A percentile compares a stretch with the other conserved stretches of the same genome.
Conservation (phyloP, 2,888 invertebrate species). For the Meandrusa payeni region DNA sequence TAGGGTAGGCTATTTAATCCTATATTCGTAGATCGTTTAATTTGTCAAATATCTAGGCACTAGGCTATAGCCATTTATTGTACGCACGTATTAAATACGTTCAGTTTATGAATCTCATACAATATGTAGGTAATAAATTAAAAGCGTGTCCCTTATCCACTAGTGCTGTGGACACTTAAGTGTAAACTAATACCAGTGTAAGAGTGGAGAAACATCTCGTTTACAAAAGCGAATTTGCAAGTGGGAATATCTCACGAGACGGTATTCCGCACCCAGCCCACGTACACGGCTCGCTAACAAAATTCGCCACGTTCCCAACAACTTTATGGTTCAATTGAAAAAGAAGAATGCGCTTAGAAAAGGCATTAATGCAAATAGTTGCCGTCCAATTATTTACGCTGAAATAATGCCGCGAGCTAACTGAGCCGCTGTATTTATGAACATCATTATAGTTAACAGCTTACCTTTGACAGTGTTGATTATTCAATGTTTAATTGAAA, state of each 20-base stretch:
- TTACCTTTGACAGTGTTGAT: slow-evolving; percentile 18
- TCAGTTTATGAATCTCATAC: too few species aligned
- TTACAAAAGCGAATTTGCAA: slow-evolving; percentile 39
- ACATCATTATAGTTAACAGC: slow-evolving; percentile 27
- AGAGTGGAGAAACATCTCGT: slow-evolving; percentile 36
- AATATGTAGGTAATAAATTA: too few species aligned
- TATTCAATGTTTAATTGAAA: slow-evolving; percentile 17
- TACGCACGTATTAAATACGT: too few species aligned
- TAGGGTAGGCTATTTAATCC: too few species aligned
- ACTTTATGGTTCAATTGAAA: slow-evolving; percentile 65
- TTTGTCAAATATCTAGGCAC: too few species aligned
- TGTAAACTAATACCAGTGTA: slow-evolving; percentile 25
- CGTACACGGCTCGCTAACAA: slow-evolving; percentile 32
- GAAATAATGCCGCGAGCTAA: slow-evolving; percentile 42
- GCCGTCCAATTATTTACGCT: slow-evolving; percentile 69
- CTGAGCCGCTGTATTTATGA: slow-evolving; percentile 26
- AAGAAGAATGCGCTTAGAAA: slow-evolving; percentile 61
- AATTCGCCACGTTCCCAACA: slow-evolving; percentile 38
- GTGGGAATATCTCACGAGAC: slow-evolving; percentile 29
- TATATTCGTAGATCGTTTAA: too few species aligned
- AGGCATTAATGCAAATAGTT: slow-evolving; percentile 64
- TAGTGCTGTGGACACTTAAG: neutral
- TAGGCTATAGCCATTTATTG: too few species aligned
- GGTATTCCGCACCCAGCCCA: slow-evolving; percentile 39
- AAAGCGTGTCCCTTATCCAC: too few species aligned